Evolutionary conservation across 2,797 vertebrate species (phyloP).

Genomic region (Pelochelys cantorii): DNA sequence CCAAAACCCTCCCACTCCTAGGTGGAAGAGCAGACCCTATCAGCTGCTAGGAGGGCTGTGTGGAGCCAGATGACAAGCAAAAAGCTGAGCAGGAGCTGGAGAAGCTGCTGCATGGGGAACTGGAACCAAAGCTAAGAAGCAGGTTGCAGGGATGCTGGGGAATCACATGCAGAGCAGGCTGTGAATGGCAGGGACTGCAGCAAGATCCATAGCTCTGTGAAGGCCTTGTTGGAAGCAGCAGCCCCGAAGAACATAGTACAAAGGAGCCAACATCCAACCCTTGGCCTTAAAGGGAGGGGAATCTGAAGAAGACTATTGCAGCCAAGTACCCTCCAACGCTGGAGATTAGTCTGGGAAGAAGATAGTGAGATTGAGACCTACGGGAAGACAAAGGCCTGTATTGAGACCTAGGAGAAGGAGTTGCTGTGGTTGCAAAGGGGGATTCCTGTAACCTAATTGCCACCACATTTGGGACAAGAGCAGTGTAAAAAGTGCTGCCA

Average conservation of each 20-base stretch:
- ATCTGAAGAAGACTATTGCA: background rate
- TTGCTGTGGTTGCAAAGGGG: background rate
- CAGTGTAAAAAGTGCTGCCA: background rate
- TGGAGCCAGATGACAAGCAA: background rate
- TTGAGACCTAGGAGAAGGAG: background rate
- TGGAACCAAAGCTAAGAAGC: background rate
- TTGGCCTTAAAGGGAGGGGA: background rate
- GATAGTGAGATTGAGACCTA: no score
- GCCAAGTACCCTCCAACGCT: background rate
- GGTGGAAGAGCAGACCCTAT: background rate
- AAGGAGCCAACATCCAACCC: background rate
- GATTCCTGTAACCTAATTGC: background rate
- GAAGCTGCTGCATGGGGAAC: background rate
- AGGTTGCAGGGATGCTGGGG: background rate
- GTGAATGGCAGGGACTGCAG: background rate
- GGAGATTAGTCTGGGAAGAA: background rate
- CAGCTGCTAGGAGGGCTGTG: background rate
- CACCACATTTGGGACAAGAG: background rate
- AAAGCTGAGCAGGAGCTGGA: background rate
- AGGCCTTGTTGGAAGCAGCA: background rate
- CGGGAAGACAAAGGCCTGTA: no score
- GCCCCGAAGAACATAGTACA: background rate
- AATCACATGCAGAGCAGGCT: background rate
- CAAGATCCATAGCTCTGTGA: background rate
- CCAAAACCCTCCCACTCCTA: background rate